These are phyloP conservation scores for Arenaria interpres DNA, from an alignment of 2,113 vertebrate genomes.

Conservation along the genomic window DNA sequence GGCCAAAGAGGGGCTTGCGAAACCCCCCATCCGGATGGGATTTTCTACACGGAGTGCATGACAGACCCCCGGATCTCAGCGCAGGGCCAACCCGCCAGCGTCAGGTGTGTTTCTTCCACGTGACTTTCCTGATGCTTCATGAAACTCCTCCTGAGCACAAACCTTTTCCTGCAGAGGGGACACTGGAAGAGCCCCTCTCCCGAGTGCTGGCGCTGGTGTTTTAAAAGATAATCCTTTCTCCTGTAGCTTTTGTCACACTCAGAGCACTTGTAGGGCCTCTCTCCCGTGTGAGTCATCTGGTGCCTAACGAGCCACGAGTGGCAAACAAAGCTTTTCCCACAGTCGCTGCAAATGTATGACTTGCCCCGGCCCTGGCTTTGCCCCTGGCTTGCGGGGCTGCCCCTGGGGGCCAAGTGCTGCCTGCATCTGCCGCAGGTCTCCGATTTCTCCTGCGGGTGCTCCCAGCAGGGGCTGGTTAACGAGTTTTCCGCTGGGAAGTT, in stretches of 20 bases:
- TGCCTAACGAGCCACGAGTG: neutral
- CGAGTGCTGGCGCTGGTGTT: conserved; percentile 76
- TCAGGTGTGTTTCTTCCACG: neutral
- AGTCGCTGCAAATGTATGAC: neutral
- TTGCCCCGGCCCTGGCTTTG: conserved; percentile 70
- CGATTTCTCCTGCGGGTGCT: neutral
- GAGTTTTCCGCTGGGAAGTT: neutral
- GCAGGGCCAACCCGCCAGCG: neutral
- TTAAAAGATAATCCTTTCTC: conserved; percentile 77
- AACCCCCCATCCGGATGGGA: fast-evolving
- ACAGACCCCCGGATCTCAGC: neutral
- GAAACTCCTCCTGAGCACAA: conserved; percentile 78
- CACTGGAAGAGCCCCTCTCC: conserved; percentile 77
- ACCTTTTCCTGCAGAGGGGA: conserved; percentile 73
- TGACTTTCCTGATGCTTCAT: conserved; percentile 77
- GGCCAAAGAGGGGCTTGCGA: fast-evolving
- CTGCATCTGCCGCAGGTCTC: neutral
- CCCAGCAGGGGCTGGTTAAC: conserved; percentile 65
- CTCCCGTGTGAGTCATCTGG: neutral
- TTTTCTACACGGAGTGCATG: neutral
- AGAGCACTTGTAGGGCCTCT: conserved; percentile 74
- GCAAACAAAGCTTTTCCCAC: neutral
- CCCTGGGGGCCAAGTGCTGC: conserved; percentile 16
- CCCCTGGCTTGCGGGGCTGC: conserved; percentile 56
- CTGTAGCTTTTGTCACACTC: conserved; percentile 77